Percentiles rank a stretch among this genome's conserved stretches.
Evolutionary conservation across 2,888 invertebrate species (phyloP).

Genomic region (Aplocera efformata): DNA sequence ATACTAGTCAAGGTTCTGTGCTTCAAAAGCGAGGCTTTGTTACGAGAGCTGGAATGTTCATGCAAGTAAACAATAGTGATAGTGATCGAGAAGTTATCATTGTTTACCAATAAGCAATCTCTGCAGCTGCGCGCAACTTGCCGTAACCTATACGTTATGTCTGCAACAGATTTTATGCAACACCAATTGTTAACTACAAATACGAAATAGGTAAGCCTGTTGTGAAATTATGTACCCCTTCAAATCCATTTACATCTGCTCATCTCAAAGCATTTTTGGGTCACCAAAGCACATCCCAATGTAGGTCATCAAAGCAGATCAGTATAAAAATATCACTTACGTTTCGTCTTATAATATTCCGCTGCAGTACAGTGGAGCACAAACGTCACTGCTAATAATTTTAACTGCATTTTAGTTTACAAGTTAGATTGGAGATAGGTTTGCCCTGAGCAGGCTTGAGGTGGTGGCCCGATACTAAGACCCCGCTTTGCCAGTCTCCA

Average conservation of each 20-base stretch:
- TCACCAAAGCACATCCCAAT: constrained; percentile 7
- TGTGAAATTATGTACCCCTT: neutral
- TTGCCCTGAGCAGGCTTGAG: constrained; percentile 57
- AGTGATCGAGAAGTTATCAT: no score
- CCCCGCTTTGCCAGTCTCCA: constrained; percentile 45
- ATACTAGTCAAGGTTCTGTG: no score
- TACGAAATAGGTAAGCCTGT: neutral
- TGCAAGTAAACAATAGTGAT: neutral
- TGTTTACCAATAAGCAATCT: neutral
- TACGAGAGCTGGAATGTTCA: no score
- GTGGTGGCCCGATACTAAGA: constrained; percentile 61
- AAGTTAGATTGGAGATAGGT: constrained; percentile 34
- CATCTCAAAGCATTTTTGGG: constrained; percentile 29
- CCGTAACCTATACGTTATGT: constrained; percentile 7
- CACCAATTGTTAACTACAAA: neutral
- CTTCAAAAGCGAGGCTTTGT: no score
- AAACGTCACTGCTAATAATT: constrained; percentile 64
- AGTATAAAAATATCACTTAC: constrained; percentile 49
- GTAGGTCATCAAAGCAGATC: constrained; percentile 10
- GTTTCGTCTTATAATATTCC: constrained; percentile 69
- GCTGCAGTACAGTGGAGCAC: constrained; percentile 56
- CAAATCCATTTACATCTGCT: constrained; percentile 25
- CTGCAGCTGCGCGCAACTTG: constrained; percentile 3
- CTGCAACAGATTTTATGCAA: constrained; percentile 11
- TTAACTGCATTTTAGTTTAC: constrained; percentile 57